A percentile compares a stretch with the other conserved stretches of the same genome.
phyloP scores from a whole-genome alignment of 2,888 invertebrate genomes.

The Lasiommata megera region DNA sequence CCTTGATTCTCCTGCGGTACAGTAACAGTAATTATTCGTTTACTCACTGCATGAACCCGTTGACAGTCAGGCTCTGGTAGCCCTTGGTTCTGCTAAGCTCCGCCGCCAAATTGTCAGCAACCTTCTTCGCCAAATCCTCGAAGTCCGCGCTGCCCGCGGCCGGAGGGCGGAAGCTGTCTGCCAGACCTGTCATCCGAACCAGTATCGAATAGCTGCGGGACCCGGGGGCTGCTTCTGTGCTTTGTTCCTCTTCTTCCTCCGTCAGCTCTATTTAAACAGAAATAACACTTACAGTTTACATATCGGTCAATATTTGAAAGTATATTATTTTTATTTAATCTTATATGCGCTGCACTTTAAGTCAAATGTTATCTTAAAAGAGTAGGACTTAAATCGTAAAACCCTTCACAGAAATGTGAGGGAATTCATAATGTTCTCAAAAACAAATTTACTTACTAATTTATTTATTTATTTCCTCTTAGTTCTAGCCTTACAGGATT shows the following conservation, averaged over 20 bases:
- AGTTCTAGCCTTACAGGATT: too few relatives aligned
- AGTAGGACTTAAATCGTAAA: too few relatives aligned
- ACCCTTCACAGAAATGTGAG: too few relatives aligned
- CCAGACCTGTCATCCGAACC: constrained; percentile 88
- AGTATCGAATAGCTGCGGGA: constrained; percentile 86
- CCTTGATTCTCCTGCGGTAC: neutral
- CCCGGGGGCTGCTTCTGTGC: constrained; percentile 83
- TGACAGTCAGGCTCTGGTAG: constrained; percentile 85
- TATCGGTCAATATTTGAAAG: too few relatives aligned
- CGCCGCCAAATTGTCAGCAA: constrained; percentile 41
- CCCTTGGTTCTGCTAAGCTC: constrained; percentile 69
- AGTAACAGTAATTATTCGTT: too few relatives aligned
- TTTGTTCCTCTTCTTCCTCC: constrained; percentile 78
- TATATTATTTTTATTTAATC: too few relatives aligned
- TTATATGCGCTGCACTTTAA: too few relatives aligned
- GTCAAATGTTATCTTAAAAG: too few relatives aligned
- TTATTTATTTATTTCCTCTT: too few relatives aligned
- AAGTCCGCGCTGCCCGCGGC: constrained; percentile 87
- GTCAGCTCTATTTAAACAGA: constrained; percentile 12
- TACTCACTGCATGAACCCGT: constrained; percentile 86
- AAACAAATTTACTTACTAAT: too few relatives aligned
- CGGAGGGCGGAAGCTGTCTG: constrained; percentile 89
- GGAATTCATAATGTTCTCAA: too few relatives aligned
- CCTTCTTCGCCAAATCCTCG: constrained; percentile 84
- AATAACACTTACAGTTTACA: neutral